Conservation (phyloP, 2,113 vertebrate species). For the Macroglossus sobrinus region DNA sequence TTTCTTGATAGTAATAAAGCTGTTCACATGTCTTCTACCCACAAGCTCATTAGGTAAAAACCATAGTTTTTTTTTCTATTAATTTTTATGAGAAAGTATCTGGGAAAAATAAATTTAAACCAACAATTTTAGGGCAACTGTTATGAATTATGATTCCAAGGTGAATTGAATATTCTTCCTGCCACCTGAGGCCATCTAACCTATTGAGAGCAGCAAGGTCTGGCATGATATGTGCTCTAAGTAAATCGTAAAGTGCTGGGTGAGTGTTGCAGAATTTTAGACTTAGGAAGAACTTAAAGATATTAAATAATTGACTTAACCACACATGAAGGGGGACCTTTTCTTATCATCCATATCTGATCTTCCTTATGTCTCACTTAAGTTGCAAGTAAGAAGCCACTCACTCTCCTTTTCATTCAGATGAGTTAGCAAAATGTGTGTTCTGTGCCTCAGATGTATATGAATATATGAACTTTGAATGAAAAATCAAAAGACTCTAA, state of each 20-base stretch:
- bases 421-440: background rate
- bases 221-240: background rate
- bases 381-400: background rate
- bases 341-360: background rate
- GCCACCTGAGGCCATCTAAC: background rate
- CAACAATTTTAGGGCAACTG: background rate
- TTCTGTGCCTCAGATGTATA: background rate
- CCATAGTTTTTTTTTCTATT: background rate
- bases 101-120: background rate
- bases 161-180: background rate
- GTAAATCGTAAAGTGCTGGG: background rate
- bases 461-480: background rate
- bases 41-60: background rate
- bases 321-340: background rate
- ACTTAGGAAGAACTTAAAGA: background rate
- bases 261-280: background rate
- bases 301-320: background rate
- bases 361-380: background rate
- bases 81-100: slow-evolving; percentile 4
- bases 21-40: background rate
- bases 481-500: background rate
- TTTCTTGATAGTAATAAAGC: background rate
- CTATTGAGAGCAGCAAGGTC: background rate
- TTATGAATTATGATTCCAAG: background rate
- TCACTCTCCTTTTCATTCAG: background rate